A percentile compares a stretch with the other conserved stretches of the same genome.
Conservation (phyloP, 1,140 invertebrate genomes). For the Trichonephila inaurata region DNA sequence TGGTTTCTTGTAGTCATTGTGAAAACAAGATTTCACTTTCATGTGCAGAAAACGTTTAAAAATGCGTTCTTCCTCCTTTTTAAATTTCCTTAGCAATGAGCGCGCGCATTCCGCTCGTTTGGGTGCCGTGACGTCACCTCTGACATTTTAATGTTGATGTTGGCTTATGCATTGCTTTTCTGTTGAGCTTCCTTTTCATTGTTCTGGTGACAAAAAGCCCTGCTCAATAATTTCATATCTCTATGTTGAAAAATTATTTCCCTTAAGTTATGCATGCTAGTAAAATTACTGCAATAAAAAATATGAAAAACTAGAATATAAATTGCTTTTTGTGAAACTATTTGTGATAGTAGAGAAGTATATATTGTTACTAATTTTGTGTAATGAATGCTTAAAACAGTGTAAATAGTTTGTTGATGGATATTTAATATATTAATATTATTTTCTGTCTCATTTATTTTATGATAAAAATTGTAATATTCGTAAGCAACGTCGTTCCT, state of each 20-base stretch:
- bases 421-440: too few species aligned
- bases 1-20: background rate
- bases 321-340: too few species aligned
- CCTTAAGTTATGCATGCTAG: too few species aligned
- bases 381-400: too few species aligned
- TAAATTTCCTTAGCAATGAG: background rate
- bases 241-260: background rate
- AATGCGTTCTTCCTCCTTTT: background rate
- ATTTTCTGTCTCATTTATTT: too few species aligned
- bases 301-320: too few species aligned
- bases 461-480: too few species aligned
- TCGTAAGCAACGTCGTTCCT: too few species aligned
- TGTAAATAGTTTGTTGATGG: too few species aligned
- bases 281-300: too few species aligned
- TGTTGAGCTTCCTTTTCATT: background rate
- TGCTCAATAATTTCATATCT: background rate
- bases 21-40: background rate
- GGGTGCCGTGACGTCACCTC: background rate
- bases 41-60: background rate
- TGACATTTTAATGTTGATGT: background rate
- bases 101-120: background rate
- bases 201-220: background rate
- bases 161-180: background rate
- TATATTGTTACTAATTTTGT: too few species aligned
- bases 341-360: too few species aligned